Percentiles rank a stretch among this genome's conserved stretches.
Conservation (phyloP, 2,888 invertebrate species). For the Eugnorisma glareosa region DNA sequence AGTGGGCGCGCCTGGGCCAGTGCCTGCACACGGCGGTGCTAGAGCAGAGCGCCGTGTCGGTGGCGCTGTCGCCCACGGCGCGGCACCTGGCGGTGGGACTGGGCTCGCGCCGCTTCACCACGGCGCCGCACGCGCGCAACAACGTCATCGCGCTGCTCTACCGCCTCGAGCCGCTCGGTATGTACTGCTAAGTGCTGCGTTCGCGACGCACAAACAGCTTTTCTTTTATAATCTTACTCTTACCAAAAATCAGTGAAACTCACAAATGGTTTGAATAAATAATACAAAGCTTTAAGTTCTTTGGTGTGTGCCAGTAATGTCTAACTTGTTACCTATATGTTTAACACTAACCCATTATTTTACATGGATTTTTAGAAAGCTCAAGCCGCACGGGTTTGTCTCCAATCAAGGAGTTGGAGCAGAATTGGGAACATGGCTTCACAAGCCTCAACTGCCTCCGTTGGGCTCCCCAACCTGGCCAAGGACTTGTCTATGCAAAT, state of each 20-base stretch:
- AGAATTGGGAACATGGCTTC: conserved; percentile 92
- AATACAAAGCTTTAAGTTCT: not conserved
- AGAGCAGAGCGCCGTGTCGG: conserved; percentile 95
- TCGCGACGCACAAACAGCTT: not conserved
- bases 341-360: conserved; percentile 11
- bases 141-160: conserved; percentile 87
- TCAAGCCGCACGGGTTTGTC: conserved; percentile 84
- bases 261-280: not conserved
- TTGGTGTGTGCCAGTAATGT: not conserved
- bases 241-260: not conserved
- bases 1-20: conserved; percentile 94
- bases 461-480: conserved; percentile 95
- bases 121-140: conserved; percentile 89
- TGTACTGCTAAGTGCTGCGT: conserved; percentile 26
- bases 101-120: conserved; percentile 92
- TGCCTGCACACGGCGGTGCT: conserved; percentile 94
- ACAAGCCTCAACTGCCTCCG: conserved; percentile 95
- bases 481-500: conserved; percentile 96
- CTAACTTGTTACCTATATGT: not conserved
- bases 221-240: not conserved
- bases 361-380: conserved; percentile 76
- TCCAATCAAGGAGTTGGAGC: conserved; percentile 92
- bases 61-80: conserved; percentile 95
- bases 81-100: conserved; percentile 95
- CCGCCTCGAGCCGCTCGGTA: conserved; percentile 83